Conservation (phyloP, 1,140 invertebrate genomes). For the Cotesia chilonis region DNA sequence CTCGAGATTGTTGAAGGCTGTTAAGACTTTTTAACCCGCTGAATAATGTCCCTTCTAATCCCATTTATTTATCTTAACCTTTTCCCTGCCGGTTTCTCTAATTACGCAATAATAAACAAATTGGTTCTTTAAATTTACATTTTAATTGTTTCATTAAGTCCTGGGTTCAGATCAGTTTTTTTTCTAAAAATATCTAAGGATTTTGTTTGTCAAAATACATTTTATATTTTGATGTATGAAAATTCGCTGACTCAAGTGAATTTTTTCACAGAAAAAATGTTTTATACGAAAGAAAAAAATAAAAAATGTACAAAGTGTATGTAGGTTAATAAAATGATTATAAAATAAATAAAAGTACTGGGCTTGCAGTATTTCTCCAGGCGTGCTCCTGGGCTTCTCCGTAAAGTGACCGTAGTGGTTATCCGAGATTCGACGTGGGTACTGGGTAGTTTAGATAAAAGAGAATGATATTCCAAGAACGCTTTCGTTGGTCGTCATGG, state of each 20-base stretch:
- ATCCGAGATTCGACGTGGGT: constrained; percentile 43
- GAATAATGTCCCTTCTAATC: background rate
- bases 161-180: background rate
- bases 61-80: background rate
- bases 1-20: constrained; percentile 20
- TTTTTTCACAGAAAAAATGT: too few relatives aligned
- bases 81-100: background rate
- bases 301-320: too few relatives aligned
- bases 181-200: too few relatives aligned
- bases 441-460: constrained; percentile 51
- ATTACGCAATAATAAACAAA: background rate
- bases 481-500: constrained; percentile 41
- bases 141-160: background rate
- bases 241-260: too few relatives aligned
- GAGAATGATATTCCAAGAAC: constrained; percentile 46
- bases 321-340: background rate
- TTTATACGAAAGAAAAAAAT: too few relatives aligned
- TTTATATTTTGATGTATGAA: too few relatives aligned
- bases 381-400: background rate
- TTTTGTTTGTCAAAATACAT: too few relatives aligned
- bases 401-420: constrained; percentile 38
- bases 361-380: constrained; percentile 33
- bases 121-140: too few relatives aligned
- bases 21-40: background rate
- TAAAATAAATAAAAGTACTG: too few relatives aligned